A percentile compares a stretch with the other conserved stretches of the same genome.
These are phyloP conservation scores for Characodon lateralis DNA, from an alignment of 2,797 vertebrate species.

Conservation along the genomic window DNA sequence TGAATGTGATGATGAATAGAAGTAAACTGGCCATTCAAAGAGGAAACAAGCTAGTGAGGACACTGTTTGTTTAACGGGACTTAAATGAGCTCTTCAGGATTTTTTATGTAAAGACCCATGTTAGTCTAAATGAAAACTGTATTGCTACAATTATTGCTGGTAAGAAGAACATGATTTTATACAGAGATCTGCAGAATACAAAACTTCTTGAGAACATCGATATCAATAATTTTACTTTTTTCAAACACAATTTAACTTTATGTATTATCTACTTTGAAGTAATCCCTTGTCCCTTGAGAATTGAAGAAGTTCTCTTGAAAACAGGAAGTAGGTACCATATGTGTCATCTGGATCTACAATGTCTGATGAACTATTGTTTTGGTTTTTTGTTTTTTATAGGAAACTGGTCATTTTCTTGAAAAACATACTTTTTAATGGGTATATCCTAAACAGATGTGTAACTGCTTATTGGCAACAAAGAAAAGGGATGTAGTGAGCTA, in stretches of 20 bases:
- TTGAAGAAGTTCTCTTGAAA: neutral
- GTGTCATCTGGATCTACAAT: neutral
- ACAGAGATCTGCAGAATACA: conserved; percentile 1
- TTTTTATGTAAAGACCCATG: neutral
- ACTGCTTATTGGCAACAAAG: too few species aligned
- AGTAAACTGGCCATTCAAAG: conserved; percentile 29
- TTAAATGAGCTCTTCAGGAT: conserved; percentile 6
- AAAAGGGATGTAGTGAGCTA: too few species aligned
- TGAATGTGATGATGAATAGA: conserved; percentile 40
- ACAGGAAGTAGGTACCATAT: neutral
- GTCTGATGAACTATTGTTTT: too few species aligned
- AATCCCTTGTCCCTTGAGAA: neutral
- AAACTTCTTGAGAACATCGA: neutral
- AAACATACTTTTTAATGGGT: too few species aligned
- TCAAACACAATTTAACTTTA: neutral
- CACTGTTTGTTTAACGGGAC: conserved; percentile 8
- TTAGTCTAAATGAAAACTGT: neutral
- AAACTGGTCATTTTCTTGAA: too few species aligned
- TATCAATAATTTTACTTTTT: neutral
- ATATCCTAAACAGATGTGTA: too few species aligned
- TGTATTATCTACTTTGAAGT: neutral
- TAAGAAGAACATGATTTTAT: neutral
- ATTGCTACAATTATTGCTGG: conserved; percentile 11
- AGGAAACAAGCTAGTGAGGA: conserved; percentile 23
- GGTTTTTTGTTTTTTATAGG: too few species aligned